Percentiles rank a stretch among this genome's conserved stretches.
Conservation (phyloP, 2,113 vertebrate genomes). For the Corvus moneduloides region DNA sequence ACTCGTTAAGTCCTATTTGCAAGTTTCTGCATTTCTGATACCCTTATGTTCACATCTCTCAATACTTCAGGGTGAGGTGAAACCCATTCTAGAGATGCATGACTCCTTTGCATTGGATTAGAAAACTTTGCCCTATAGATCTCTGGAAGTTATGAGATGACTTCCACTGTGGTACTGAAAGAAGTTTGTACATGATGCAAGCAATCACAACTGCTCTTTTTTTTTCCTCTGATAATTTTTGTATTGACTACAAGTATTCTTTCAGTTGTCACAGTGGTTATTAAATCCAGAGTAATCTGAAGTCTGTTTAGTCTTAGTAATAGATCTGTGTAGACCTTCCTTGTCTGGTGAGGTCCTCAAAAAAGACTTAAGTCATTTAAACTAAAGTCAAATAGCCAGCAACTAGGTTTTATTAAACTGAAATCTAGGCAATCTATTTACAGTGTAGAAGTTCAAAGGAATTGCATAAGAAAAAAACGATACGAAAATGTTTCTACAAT, state of each 20-base stretch:
- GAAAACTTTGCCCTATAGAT: not conserved
- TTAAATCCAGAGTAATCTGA: not conserved
- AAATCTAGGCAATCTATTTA: not conserved
- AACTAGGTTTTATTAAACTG: not conserved
- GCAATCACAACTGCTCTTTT: not conserved
- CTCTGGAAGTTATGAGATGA: not conserved
- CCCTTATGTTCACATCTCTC: not conserved
- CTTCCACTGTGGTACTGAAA: not conserved
- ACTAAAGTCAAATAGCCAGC: not conserved
- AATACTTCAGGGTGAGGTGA: not conserved
- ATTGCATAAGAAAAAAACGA: not conserved
- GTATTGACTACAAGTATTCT: not conserved
- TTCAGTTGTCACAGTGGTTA: not conserved
- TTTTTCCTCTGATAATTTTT: not conserved
- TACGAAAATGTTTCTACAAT: not conserved
- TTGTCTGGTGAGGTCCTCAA: not conserved
- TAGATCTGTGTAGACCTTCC: not conserved
- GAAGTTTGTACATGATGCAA: not conserved
- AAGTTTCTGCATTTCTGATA: not conserved
- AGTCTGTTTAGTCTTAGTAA: not conserved
- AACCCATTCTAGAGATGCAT: not conserved
- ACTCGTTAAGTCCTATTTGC: not conserved
- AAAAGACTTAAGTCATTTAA: not conserved
- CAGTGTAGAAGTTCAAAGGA: not conserved
- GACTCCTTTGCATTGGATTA: not conserved